phyloP scores from a whole-genome alignment of 2,113 vertebrate genomes.

The Nesoenas mayeri region DNA sequence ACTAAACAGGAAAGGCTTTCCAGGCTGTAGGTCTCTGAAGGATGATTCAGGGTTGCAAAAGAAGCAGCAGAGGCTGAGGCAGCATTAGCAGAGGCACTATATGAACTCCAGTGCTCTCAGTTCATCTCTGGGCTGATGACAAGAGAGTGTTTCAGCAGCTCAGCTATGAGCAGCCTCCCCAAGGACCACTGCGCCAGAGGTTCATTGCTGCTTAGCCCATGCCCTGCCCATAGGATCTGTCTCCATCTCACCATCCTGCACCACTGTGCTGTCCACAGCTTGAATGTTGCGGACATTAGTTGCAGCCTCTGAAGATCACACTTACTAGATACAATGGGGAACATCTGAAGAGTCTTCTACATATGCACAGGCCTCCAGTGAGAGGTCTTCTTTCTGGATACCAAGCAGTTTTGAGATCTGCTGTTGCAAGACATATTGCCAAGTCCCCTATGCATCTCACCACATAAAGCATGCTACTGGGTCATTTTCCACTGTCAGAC shows the following conservation, averaged over 20 bases:
- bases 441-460: neutral
- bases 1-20: neutral
- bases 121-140: neutral
- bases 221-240: neutral
- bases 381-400: neutral
- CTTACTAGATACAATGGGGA: too few species aligned
- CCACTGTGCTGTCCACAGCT: neutral
- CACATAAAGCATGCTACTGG: fast-evolving
- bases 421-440: neutral
- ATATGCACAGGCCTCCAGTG: neutral
- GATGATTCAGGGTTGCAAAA: neutral
- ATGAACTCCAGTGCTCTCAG: neutral
- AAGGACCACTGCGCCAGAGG: neutral
- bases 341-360: neutral
- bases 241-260: neutral
- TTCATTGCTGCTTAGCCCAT: neutral
- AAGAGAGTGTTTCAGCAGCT: neutral
- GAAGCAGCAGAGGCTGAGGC: neutral
- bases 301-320: neutral
- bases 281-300: neutral
- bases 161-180: neutral
- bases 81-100: fast-evolving
- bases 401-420: neutral
- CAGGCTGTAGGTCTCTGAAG: neutral
- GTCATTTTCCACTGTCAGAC: neutral